Base-by-base conservation (phyloP, 35 echinoderm and acorn worm genomes). In the Diadema setosum region DNA sequence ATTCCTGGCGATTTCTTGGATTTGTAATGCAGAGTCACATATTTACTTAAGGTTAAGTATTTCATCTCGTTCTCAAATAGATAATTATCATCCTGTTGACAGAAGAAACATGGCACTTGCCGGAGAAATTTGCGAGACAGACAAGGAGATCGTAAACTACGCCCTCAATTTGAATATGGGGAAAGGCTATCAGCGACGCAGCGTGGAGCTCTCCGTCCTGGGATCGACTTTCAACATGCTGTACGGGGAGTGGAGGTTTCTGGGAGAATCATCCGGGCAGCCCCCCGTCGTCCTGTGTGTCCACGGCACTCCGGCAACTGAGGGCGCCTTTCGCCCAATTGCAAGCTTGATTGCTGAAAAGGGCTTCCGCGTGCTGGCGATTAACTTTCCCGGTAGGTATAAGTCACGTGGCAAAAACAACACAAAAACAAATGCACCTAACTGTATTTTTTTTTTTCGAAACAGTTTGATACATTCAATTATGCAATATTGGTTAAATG, bases 341-440 rank as follows among this genome's bases (percentile, higher is more conserved):
- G 73, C 35, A 0, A 42, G 73, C 3, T 17, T 26, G n/a, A 78
- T 78, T 5, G 73, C 73, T 5, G 39, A 34, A 15, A 16, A 18
- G 2, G 73, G 73, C 12, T 78, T 35, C 73, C 9, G 37, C 16
- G 73, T 78, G 15, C 11, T 78, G 11, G 40, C 73, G 8, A 41
- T 78, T 7, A 78, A 78, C 73, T 78, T 78, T 44, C 73, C 73
- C 39, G 73, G 73, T 78, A 41, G n/a, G 57, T n/a, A n/a, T n/a
- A n/a, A n/a, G n/a, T n/a, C n/a, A n/a, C n/a, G n/a, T n/a, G n/a
- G n/a, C n/a, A n/a, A n/a, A n/a, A n/a, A n/a, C n/a, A n/a, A n/a
- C n/a, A n/a, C n/a, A n/a, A n/a, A n/a, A n/a, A n/a, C n/a, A n/a
- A n/a, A n/a, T n/a, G n/a, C n/a, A n/a, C n/a, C n/a, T n/a, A n/a